Base-by-base conservation (phyloP, 2,113 vertebrate species). In the Albula goreensis region DNA sequence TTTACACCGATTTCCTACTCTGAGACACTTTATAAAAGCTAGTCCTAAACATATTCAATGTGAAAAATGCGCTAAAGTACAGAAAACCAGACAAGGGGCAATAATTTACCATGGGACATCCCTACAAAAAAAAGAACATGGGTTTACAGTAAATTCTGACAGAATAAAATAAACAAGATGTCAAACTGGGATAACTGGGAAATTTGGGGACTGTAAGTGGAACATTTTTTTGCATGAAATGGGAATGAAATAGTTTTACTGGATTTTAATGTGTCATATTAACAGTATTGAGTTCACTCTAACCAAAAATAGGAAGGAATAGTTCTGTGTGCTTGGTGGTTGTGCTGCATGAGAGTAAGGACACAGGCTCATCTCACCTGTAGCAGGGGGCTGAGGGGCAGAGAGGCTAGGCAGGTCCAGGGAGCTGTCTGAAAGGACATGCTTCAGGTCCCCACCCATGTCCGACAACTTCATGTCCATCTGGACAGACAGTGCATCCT, bases 291-390 rank as follows among this genome's bases (percentile, higher is more conserved):
- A 41, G 31, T 41, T 41, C 31, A 41, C 60, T 66, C 60, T 66
- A 19, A 4, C 60, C 60, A 11, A 13, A 60, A 13, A 13, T 60
- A 15, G 56, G 56, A 60, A 15, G 56, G 56, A 60, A 11, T 3
- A 15, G 17, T 66, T 66, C 60, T 66, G 60, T 19, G 3, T 66
- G 60, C 60, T 66, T 19, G 22, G 17, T 66, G 60, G 60, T 19
- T 74, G 70, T 56, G 53, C 53, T 56, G 12, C 6, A 56, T 56
- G 53, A 56, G 7, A 31, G 9, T n/a, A 70, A 13, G n/a, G 63
- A 96, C 97, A 95, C 94, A 99, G 97, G 94, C 99, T 95, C 98
- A 99, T 97, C 98, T 99, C 98, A 99, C 98, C 98, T 99, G 98
- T 96, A 91, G 97, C 97, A 85, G 97, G 97, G 88, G 97, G 97